These are phyloP conservation scores for Heliconius erato DNA, from an alignment of 2,888 invertebrate species.

Conservation along the genomic window DNA sequence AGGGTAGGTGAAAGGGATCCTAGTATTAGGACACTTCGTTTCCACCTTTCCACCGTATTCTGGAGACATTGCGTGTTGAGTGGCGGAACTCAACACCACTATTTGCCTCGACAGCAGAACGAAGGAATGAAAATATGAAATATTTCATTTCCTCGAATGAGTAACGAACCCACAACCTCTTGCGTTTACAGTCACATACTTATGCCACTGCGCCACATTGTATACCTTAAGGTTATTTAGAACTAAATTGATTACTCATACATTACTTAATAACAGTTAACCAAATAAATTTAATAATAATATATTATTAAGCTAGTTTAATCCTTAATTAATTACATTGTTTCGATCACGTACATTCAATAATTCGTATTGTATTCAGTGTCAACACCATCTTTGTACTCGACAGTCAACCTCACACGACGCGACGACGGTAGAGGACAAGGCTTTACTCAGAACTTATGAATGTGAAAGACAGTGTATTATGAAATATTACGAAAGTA, in stretches of 20 bases:
- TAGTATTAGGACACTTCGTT: too few species aligned
- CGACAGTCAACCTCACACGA: slow-evolving; percentile 36
- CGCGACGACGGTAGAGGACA: slow-evolving; percentile 15
- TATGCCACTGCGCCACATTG: too few species aligned
- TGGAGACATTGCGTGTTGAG: too few species aligned
- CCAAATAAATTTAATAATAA: not conserved
- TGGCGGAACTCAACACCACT: too few species aligned
- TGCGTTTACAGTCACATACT: too few species aligned
- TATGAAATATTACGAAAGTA: not conserved
- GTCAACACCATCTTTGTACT: slow-evolving; percentile 34
- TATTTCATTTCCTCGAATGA: too few species aligned
- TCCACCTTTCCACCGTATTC: too few species aligned
- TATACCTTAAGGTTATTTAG: too few species aligned
- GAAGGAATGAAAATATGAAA: too few species aligned
- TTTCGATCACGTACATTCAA: slow-evolving; percentile 5
- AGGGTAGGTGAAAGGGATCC: too few species aligned
- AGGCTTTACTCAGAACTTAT: slow-evolving; percentile 33
- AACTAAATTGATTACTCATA: not conserved
- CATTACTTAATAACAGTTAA: not conserved
- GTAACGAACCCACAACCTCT: too few species aligned
- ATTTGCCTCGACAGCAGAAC: too few species aligned
- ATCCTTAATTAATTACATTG: slow-evolving; percentile 24
- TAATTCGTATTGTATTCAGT: slow-evolving; percentile 16
- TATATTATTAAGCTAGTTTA: slow-evolving; percentile 1
- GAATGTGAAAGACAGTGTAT: slow-evolving; percentile 17